Evolutionary conservation across 2,113 vertebrate species (phyloP).

Genomic region (Gasterosteus aculeatus): DNA sequence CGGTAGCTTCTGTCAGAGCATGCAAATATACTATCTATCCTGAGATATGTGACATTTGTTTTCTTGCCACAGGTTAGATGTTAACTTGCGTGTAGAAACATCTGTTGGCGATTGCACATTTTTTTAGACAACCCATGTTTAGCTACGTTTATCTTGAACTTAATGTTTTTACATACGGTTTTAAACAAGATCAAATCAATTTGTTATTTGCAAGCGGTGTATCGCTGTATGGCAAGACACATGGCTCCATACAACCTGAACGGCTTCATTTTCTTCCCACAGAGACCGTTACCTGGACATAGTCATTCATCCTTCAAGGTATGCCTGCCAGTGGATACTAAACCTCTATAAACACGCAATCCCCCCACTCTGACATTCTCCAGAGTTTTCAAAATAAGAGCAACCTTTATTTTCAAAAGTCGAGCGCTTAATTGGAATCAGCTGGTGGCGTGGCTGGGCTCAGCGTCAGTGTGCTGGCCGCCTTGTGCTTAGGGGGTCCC

Average conservation of each 20-base stretch:
- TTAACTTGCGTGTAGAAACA: not conserved
- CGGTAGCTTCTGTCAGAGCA: slow-evolving; percentile 12
- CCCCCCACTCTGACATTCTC: not conserved
- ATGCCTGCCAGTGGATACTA: slow-evolving; percentile 20
- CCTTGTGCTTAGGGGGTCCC: too few species aligned
- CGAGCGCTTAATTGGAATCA: not conserved
- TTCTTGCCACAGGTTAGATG: not conserved
- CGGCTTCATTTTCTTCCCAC: slow-evolving; percentile 60
- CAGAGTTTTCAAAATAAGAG: slow-evolving; percentile 4
- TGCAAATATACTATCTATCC: not conserved
- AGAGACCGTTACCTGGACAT: slow-evolving; percentile 81
- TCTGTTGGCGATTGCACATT: not conserved
- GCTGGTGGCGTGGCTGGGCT: too few species aligned
- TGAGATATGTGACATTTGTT: not conserved
- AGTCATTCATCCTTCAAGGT: slow-evolving; percentile 85
- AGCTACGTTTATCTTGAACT: not conserved
- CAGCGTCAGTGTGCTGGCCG: too few species aligned
- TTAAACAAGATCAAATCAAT: not conserved
- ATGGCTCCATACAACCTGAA: slow-evolving; percentile 14
- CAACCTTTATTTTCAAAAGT: slow-evolving; percentile 7
- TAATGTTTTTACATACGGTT: not conserved
- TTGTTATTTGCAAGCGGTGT: not conserved
- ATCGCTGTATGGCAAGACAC: not conserved
- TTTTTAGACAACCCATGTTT: too few species aligned
- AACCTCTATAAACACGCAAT: not conserved